Conservation (phyloP, 2,888 invertebrate genomes). For the Apoda limacodes region DNA sequence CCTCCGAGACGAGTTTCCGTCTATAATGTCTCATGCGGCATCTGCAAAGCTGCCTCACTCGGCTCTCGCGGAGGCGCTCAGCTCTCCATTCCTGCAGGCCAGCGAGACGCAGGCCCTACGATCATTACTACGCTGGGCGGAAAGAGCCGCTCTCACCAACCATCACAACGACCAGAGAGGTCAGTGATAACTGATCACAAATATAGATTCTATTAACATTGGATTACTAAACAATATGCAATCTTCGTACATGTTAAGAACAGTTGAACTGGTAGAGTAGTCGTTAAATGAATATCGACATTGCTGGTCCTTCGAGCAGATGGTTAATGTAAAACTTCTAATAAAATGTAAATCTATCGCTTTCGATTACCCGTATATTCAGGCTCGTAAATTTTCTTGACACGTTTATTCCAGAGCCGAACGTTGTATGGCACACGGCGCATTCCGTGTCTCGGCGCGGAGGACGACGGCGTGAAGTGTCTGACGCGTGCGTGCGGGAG, state of each 20-base stretch:
- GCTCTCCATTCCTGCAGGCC: constrained; percentile 76
- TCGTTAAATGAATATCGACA: no score
- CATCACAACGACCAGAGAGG: constrained; percentile 1
- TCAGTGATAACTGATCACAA: constrained; percentile 75
- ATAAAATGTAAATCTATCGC: no score
- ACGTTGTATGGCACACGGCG: constrained; percentile 91
- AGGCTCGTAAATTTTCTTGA: no score
- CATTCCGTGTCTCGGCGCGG: constrained; percentile 88
- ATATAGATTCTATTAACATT: no score
- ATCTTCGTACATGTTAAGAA: no score
- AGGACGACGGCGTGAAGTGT: constrained; percentile 78
- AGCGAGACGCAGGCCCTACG: constrained; percentile 90
- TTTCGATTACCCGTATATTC: not conserved
- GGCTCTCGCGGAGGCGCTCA: constrained; percentile 81
- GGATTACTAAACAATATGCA: no score
- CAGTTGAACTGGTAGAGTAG: no score
- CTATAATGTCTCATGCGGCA: constrained; percentile 79
- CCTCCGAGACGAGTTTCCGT: constrained; percentile 91
- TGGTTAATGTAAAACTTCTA: no score
- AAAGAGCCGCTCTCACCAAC: constrained; percentile 24
- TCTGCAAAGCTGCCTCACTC: constrained; percentile 76
- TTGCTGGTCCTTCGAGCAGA: no score
- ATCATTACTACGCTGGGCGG: constrained; percentile 60
- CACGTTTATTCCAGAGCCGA: constrained; percentile 84
- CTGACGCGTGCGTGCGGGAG: constrained; percentile 87